Conservation (phyloP, 2,797 vertebrate genomes). For the Lepilemur septentrionalis region DNA sequence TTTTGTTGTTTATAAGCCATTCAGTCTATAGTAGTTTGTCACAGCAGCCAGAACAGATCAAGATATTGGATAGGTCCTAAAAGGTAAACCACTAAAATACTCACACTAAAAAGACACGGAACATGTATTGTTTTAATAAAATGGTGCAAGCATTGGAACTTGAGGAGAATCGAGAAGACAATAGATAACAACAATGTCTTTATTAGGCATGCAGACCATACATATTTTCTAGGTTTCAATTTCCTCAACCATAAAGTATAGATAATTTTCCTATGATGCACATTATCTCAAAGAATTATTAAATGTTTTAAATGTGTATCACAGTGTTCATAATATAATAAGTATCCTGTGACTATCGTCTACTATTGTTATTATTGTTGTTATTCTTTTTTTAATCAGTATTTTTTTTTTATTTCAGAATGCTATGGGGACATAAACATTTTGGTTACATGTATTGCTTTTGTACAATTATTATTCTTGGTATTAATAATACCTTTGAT, state of each 20-base stretch:
- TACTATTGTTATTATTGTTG: not conserved
- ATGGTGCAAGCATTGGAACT: not conserved
- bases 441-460: too few relatives aligned
- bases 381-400: not conserved
- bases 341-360: not conserved
- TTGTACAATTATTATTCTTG: not conserved
- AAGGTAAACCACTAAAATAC: not conserved
- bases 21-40: not conserved
- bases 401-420: too few relatives aligned
- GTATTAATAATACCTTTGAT: not conserved
- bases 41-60: not conserved
- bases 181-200: not conserved
- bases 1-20: not conserved
- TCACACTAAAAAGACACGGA: not conserved
- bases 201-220: not conserved
- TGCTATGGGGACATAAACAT: too few relatives aligned
- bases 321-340: not conserved
- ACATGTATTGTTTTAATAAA: not conserved
- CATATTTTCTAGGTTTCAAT: not conserved
- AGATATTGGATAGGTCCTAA: not conserved
- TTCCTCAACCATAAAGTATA: not conserved
- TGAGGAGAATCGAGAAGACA: not conserved
- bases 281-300: not conserved
- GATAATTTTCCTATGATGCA: not conserved
- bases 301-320: not conserved